phyloP scores from a whole-genome alignment of 2,113 vertebrate species.

The Tichodroma muraria region DNA sequence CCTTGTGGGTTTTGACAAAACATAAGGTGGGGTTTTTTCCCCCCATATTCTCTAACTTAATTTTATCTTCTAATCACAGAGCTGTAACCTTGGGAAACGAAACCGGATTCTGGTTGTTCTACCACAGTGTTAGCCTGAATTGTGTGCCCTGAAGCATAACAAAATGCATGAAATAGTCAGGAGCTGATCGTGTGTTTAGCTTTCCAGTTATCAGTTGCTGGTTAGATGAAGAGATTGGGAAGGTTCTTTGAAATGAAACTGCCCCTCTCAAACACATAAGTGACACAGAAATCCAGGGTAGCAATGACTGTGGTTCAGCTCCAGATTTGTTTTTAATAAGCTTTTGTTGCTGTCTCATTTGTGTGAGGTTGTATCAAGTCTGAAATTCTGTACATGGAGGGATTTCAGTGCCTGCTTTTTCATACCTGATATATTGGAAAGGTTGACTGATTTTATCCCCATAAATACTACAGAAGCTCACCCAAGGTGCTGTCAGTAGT shows the following conservation, averaged over 20 bases:
- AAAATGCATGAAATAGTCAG: background rate
- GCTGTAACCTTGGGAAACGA: background rate
- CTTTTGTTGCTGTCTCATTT: background rate
- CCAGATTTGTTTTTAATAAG: background rate
- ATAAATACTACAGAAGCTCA: background rate
- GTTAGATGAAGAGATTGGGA: background rate
- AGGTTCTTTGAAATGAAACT: background rate
- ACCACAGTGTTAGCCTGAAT: background rate
- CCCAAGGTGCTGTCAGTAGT: background rate
- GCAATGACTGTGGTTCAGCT: background rate
- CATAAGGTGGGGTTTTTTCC: rapidly evolving
- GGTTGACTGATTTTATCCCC: background rate
- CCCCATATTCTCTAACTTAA: background rate
- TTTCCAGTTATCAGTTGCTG: background rate
- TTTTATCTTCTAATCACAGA: background rate
- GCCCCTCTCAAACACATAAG: too few relatives aligned
- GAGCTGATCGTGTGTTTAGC: background rate
- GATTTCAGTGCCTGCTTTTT: background rate
- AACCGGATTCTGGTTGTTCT: background rate
- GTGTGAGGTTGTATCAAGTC: background rate
- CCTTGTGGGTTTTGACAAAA: background rate
- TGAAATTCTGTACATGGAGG: background rate
- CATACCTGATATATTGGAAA: background rate
- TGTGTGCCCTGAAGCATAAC: background rate
- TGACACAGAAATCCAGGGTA: background rate